Evolutionary conservation across 2,113 vertebrate species (phyloP), one percentile per base, ranked within the genome.

Genomic region (Condylura cristata): DNA sequence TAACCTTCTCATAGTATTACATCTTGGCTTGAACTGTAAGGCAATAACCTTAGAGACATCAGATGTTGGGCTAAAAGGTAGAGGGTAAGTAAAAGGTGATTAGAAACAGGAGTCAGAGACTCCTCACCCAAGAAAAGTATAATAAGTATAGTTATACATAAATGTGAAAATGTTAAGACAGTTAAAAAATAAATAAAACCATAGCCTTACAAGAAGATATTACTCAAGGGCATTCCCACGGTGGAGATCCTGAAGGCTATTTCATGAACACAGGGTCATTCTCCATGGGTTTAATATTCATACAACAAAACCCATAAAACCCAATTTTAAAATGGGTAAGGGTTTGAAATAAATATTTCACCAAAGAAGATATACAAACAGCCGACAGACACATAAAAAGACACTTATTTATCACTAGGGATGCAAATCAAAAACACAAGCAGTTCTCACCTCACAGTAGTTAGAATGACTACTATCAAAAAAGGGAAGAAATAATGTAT

Each of bases 141-240:
- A 68, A 76, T 37, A 65, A 70, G 10, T 16, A 17, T 2, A 65
- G 10, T 26, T 34, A 44, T 66, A 41, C 28, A 68, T 58, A 39
- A 71, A 32, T 20, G 34, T 79, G 3, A 65, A 17, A 56, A 76
- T 41, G 48, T 60, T 61, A 93, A 51, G 56, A 4, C 5, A 11
- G 17, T 61, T 91, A 79, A 34, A 89, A 95, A 74, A n/a, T 34
- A 17, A 86, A 58, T 58, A 75, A 80, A 87, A 79, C 34, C 48
- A 22, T 58, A 51, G 41, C 22, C 13, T 58, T 30, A 65, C 0
- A 7, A 93, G 39, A 32, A 80, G 8, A 17, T 26, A n/a, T 11
- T 4, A 46, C 16, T 5, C 28, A 61, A 58, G 65, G 46, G 18
- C 11, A n/a, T 41, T 63, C 79, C 61, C 10, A n/a, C 30, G 61